Evolutionary conservation across 1,140 invertebrate genomes (phyloP).

Genomic region (Euborellia annulipes): DNA sequence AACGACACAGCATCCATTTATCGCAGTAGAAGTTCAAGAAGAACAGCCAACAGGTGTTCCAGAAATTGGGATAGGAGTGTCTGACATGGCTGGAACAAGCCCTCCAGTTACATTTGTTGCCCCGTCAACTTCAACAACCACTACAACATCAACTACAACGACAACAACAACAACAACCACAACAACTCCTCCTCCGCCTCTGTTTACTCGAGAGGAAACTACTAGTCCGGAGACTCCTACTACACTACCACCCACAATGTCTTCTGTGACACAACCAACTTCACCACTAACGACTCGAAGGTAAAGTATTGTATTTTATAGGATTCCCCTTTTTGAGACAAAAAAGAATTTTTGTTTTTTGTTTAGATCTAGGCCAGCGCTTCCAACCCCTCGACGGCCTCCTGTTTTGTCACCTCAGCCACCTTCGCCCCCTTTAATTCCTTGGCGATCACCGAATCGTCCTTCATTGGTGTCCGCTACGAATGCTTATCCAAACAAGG

Average conservation of each 20-base stretch:
- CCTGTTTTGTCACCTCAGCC: too few species aligned
- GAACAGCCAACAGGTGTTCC: slow-evolving; percentile 3
- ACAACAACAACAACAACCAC: slow-evolving; percentile 18
- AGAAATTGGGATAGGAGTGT: slow-evolving; percentile 15
- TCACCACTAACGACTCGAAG: slow-evolving; percentile 22
- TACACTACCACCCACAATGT: too few species aligned
- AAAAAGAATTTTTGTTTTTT: too few species aligned
- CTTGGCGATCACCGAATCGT: too few species aligned
- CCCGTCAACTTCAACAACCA: slow-evolving; percentile 18
- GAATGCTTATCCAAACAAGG: slow-evolving; percentile 7
- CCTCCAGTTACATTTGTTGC: slow-evolving; percentile 14
- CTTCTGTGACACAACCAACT: too few species aligned
- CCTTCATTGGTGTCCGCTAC: background rate
- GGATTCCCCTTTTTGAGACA: too few species aligned
- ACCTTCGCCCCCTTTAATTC: too few species aligned
- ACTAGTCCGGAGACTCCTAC: too few species aligned
- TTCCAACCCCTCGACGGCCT: too few species aligned
- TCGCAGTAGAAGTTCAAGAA: background rate
- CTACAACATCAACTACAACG: slow-evolving; percentile 20
- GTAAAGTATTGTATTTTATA: too few species aligned
- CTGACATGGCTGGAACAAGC: background rate
- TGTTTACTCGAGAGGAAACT: slow-evolving; percentile 28
- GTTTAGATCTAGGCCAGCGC: too few species aligned
- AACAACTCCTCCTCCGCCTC: background rate
- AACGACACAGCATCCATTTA: slow-evolving; percentile 12